phyloP scores from a whole-genome alignment of 2,797 vertebrate genomes.

The Tragelaphus eurycerus region DNA sequence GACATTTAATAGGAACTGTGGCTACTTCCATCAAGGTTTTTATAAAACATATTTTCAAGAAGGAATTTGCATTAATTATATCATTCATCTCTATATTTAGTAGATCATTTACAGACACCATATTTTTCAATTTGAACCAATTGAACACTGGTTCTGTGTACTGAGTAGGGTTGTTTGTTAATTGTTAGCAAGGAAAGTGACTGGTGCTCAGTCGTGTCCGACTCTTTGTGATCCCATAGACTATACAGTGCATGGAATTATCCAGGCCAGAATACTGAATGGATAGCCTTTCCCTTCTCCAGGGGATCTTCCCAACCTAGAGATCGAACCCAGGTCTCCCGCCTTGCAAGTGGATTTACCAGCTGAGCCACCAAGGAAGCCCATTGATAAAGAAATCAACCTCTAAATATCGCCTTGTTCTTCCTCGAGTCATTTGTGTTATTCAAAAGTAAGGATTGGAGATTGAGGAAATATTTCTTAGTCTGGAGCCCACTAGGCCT shows the following conservation, averaged over 20 bases:
- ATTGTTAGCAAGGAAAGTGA: not conserved
- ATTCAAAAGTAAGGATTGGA: not conserved
- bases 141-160: not conserved
- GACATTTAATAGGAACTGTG: not conserved
- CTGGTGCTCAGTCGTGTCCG: accelerated
- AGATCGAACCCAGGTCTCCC: accelerated
- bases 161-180: not conserved
- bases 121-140: not conserved
- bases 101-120: not conserved
- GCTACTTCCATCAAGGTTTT: not conserved
- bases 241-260: not conserved
- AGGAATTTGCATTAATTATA: not conserved
- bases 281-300: not conserved
- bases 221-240: not conserved
- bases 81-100: not conserved
- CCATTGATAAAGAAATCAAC: not conserved
- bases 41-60: not conserved
- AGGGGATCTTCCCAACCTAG: not conserved
- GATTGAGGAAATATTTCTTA: not conserved
- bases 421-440: not conserved
- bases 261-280: not conserved
- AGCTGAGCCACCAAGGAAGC: not conserved
- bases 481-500: not conserved
- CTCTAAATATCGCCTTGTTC: not conserved
- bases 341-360: not conserved